A percentile compares a stretch with the other conserved stretches of the same genome.
Evolutionary conservation across 2,888 invertebrate genomes (phyloP).

Genomic region (Oscheius myriophilus): DNA sequence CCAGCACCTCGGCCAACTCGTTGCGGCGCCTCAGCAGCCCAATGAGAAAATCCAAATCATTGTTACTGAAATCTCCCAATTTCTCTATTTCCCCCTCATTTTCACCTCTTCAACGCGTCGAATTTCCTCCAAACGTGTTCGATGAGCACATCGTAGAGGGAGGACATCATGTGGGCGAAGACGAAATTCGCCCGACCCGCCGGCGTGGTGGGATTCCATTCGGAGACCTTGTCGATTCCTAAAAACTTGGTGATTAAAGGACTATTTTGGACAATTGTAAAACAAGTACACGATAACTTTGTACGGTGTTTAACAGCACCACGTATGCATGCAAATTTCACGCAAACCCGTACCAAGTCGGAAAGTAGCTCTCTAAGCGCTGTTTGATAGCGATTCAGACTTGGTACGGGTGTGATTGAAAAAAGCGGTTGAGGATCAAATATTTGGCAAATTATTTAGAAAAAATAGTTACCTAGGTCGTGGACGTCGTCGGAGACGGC

Average conservation of each 20-base stretch:
- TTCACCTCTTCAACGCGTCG: constrained; percentile 26
- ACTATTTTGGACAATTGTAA: too few species aligned
- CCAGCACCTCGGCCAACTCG: constrained; percentile 36
- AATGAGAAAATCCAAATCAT: constrained; percentile 39
- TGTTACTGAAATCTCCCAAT: constrained; percentile 5
- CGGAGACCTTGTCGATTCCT: constrained; percentile 44
- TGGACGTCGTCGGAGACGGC: constrained; percentile 35
- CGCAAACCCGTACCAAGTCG: too few species aligned
- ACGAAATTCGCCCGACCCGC: constrained; percentile 35
- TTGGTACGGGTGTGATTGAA: too few species aligned
- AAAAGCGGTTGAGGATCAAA: too few species aligned
- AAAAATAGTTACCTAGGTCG: constrained; percentile 32
- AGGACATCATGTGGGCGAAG: constrained; percentile 45
- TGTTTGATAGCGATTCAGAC: too few species aligned
- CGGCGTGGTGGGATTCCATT: constrained; percentile 42
- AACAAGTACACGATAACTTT: too few species aligned
- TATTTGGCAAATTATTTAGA: neutral
- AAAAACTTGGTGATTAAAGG: neutral
- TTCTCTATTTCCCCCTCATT: neutral
- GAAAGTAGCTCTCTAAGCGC: too few species aligned
- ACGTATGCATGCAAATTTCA: too few species aligned
- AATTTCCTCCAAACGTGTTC: constrained; percentile 53
- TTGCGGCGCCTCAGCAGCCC: constrained; percentile 35
- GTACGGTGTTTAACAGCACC: too few species aligned
- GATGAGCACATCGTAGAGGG: constrained; percentile 51